phyloP scores from a whole-genome alignment of 2,888 invertebrate species.

The Malacosoma neustria region DNA sequence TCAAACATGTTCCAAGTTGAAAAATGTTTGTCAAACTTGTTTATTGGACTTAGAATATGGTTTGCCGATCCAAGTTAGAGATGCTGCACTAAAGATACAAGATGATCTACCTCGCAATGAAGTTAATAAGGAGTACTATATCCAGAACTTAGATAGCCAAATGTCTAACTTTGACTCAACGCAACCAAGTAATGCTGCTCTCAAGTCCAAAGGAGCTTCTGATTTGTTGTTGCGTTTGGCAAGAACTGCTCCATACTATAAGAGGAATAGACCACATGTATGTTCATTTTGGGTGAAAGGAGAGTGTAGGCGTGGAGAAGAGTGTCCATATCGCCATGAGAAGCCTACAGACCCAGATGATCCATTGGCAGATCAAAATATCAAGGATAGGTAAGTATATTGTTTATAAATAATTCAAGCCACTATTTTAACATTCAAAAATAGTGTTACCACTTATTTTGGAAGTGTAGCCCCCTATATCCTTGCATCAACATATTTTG shows the following conservation, averaged over 20 bases:
- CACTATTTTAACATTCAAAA: no score
- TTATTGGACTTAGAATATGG: conserved; percentile 95
- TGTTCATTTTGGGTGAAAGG: conserved; percentile 99
- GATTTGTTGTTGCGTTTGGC: conserved; percentile 92
- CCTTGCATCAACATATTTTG: no score
- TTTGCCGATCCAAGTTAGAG: conserved; percentile 90
- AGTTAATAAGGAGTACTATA: conserved; percentile 96
- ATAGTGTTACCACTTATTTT: no score
- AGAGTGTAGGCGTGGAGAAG: conserved; percentile 95
- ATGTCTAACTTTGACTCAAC: conserved; percentile 65
- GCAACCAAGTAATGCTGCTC: conserved; percentile 76
- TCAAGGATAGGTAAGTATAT: conserved; percentile 82
- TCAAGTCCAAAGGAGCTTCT: conserved; percentile 84
- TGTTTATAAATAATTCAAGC: no score
- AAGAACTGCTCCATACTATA: conserved; percentile 95
- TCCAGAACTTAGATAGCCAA: conserved; percentile 91
- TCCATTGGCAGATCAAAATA: conserved; percentile 96
- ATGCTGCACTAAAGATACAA: conserved; percentile 91
- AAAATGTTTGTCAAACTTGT: conserved; percentile 98
- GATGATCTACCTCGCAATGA: conserved; percentile 95
- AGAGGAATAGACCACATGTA: conserved; percentile 94
- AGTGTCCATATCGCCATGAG: conserved; percentile 97
- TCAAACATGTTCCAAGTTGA: conserved; percentile 94
- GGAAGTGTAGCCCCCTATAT: no score
- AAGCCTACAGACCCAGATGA: conserved; percentile 98